phyloP scores from a whole-genome alignment of 37 sponge, comb jelly and placozoan species.

The Cliona cf. orientalis region DNA sequence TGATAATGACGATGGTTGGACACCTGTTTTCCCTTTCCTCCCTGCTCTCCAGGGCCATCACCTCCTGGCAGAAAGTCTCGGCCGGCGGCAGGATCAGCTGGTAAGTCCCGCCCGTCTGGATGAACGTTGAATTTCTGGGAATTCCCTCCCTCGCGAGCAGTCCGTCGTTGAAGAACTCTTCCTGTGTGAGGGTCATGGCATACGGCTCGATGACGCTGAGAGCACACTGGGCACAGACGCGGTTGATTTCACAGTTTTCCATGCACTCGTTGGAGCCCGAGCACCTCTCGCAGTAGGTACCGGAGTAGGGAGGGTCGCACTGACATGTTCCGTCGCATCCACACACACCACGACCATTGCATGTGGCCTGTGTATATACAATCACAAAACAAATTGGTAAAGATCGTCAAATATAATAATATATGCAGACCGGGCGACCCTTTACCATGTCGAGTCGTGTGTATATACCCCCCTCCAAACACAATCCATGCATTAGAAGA shows the following conservation, averaged over 20 bases:
- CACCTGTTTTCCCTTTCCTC: background rate
- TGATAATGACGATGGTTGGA: slow-evolving; percentile 28
- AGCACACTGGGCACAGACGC: slow-evolving; percentile 17
- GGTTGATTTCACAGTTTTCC: slow-evolving; percentile 10
- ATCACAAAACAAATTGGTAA: too few relatives aligned
- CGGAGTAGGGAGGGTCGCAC: slow-evolving; percentile 28
- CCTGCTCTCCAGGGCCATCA: background rate
- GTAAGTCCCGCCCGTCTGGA: background rate
- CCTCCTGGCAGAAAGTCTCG: background rate
- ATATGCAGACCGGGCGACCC: too few relatives aligned
- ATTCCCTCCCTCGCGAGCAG: background rate
- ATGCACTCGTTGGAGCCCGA: slow-evolving; percentile 11
- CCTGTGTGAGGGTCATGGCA: background rate
- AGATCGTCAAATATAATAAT: background rate
- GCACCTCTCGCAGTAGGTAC: slow-evolving; percentile 42
- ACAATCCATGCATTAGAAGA: too few relatives aligned
- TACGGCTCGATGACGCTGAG: background rate
- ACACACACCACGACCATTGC: slow-evolving; percentile 30
- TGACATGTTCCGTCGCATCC: slow-evolving; percentile 23
- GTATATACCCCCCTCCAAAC: too few relatives aligned
- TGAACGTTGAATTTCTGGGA: background rate
- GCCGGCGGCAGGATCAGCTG: background rate
- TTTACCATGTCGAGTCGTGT: too few relatives aligned
- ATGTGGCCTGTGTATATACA: background rate
- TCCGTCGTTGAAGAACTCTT: background rate